Percentiles rank a stretch among this genome's conserved stretches.
These are phyloP conservation scores for Leptobrachium leishanense DNA, from an alignment of 2,113 vertebrate species.

Conservation along the genomic window DNA sequence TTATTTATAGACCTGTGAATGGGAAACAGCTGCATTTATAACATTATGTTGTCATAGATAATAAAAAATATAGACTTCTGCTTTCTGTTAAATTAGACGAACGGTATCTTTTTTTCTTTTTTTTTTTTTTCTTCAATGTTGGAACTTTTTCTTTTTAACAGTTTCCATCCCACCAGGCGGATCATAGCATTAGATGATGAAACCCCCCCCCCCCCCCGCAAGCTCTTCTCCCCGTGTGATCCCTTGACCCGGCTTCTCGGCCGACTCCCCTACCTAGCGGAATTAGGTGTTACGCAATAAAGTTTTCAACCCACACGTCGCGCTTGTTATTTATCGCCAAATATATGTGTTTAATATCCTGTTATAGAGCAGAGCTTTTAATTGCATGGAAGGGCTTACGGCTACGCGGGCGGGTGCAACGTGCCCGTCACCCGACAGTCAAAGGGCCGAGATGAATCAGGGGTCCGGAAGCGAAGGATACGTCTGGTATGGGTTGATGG, in stretches of 20 bases:
- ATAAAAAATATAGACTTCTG: slow-evolving; percentile 51
- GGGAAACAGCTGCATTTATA: slow-evolving; percentile 65
- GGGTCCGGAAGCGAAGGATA: no score
- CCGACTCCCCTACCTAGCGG: background rate
- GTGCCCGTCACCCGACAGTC: no score
- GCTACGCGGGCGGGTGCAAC: no score
- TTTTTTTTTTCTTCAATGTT: slow-evolving; percentile 4
- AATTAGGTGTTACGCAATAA: slow-evolving; percentile 25
- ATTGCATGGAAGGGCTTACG: background rate
- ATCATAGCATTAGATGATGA: background rate
- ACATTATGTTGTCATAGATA: slow-evolving; percentile 57
- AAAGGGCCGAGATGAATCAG: no score
- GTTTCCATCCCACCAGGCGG: slow-evolving; percentile 13
- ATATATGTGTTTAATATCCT: background rate
- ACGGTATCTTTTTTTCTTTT: slow-evolving; percentile 44
- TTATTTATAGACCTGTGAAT: slow-evolving; percentile 61
- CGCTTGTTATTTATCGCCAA: background rate
- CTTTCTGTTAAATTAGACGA: slow-evolving; percentile 48
- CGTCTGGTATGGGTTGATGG: no score
- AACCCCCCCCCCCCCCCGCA: background rate
- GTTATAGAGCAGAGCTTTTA: background rate
- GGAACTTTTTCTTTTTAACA: slow-evolving; percentile 19
- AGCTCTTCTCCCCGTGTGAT: background rate
- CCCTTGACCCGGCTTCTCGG: background rate
- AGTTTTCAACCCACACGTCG: background rate